phyloP scores from a whole-genome alignment of 2,888 invertebrate genomes.

The Augiades crinisus region DNA sequence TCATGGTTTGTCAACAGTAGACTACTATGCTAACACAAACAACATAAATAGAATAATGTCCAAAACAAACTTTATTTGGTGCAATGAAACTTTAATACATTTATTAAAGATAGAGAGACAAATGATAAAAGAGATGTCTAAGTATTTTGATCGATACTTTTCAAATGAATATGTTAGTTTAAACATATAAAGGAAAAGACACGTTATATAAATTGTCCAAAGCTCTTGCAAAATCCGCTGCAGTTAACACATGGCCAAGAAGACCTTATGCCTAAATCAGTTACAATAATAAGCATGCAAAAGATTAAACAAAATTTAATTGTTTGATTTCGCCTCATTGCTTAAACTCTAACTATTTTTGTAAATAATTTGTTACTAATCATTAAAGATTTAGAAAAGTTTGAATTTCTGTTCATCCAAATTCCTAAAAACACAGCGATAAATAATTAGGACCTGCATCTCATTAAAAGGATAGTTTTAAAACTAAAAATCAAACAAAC shows the following conservation, averaged over 20 bases:
- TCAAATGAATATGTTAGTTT: slow-evolving; percentile 45
- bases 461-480: no score
- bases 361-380: no score
- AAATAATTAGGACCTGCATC: no score
- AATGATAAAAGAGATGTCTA: slow-evolving; percentile 12
- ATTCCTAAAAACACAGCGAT: no score
- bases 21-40: slow-evolving; percentile 40
- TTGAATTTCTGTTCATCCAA: no score
- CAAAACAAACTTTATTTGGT: slow-evolving; percentile 29
- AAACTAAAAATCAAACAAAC: no score
- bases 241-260: slow-evolving; percentile 33
- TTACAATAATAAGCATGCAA: no score
- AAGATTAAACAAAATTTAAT: no score
- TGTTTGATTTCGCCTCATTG: no score
- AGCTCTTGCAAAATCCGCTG: slow-evolving; percentile 32
- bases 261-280: no score
- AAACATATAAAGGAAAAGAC: slow-evolving; percentile 33
- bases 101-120: slow-evolving; percentile 33
- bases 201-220: slow-evolving; percentile 31
- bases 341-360: no score
- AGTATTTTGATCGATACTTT: slow-evolving; percentile 34
- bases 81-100: slow-evolving; percentile 33
- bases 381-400: no score
- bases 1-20: slow-evolving; percentile 33
- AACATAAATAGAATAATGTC: slow-evolving; percentile 37